Conservation (phyloP, 2,888 invertebrate species). For the Hirtodrosophila cameraria region DNA sequence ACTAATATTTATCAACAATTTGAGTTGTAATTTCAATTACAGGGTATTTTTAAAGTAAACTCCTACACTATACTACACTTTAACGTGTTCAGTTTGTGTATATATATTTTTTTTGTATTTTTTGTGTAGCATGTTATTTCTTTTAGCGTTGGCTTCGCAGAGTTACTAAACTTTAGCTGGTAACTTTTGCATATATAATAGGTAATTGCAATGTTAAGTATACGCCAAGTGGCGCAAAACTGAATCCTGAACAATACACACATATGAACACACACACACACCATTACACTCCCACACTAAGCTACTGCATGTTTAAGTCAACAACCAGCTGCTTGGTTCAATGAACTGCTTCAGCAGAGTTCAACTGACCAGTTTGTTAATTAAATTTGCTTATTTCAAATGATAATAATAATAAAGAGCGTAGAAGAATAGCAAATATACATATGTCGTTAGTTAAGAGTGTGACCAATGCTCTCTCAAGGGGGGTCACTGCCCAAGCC, state of each 20-base stretch:
- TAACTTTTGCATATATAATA: constrained; percentile 28
- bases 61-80: background rate
- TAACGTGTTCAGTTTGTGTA: constrained; percentile 9
- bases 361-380: constrained; percentile 53
- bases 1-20: no score
- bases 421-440: constrained; percentile 3
- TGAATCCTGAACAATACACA: constrained; percentile 15
- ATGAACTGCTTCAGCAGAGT: constrained; percentile 53
- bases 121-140: constrained; percentile 24
- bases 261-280: background rate
- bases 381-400: constrained; percentile 60
- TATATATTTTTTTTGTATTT: no score
- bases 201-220: constrained; percentile 51
- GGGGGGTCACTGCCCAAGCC: constrained; percentile 15
- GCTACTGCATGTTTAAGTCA: constrained; percentile 24
- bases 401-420: constrained; percentile 19
- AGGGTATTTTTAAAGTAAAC: constrained; percentile 15
- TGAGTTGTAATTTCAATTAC: no score
- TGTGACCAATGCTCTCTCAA: constrained; percentile 3
- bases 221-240: constrained; percentile 42
- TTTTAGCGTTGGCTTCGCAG: constrained; percentile 28
- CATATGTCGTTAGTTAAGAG: background rate
- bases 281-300: background rate
- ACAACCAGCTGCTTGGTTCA: constrained; percentile 53
- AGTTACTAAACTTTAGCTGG: constrained; percentile 31